Base-by-base conservation (phyloP, 2,797 vertebrate species). In the Babyrousa celebensis region DNA sequence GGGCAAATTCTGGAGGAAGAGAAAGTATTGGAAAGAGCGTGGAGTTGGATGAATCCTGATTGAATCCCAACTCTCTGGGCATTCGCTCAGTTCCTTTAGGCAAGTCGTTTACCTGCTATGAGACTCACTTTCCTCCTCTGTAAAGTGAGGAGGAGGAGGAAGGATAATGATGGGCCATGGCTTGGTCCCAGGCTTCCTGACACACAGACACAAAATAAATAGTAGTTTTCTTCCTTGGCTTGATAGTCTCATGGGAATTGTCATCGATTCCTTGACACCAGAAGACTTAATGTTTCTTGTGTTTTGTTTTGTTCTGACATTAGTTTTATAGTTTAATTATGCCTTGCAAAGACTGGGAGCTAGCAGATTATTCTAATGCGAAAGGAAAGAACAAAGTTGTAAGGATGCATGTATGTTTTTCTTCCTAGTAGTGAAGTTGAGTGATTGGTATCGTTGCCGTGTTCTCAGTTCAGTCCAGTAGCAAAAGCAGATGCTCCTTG, bases 291-390 rank as follows among this genome's bases (percentile, higher is more conserved):
- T 36, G 54, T 58, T n/a, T 78, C 10, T 43, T n/a, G 25, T 12
- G 58, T 71, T 21, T 40, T 43, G 14, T 85, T 43, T 58, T 43
- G 60, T 83, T 11, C 12, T 23, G 18, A 82, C 78, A 54, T 89
- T 48, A 86, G 89, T 83, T 90, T 92, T 43, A 12, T 48, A 48
- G 10, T 68, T 71, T 85, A 85, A 43, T 74, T 93, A 5, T 83
- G 0, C 82, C 62, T 83, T 65, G 3, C 29, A 62, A 85, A 86
- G 17, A 54, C 10, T 40, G 52, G 7, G 1, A 48, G 88, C 23
- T 91, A 21, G 25, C 40, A 63, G 16, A 48, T 83, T 93, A 9
- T 52, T 16, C 83, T 0, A n/a, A 14, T 52, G 27, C 74, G 65
- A 83, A 54, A 63, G 40, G 3, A 27, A 32, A 84, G 4, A 72